Conservation (phyloP, 2,113 vertebrate genomes). For the Leuciscus idus region DNA sequence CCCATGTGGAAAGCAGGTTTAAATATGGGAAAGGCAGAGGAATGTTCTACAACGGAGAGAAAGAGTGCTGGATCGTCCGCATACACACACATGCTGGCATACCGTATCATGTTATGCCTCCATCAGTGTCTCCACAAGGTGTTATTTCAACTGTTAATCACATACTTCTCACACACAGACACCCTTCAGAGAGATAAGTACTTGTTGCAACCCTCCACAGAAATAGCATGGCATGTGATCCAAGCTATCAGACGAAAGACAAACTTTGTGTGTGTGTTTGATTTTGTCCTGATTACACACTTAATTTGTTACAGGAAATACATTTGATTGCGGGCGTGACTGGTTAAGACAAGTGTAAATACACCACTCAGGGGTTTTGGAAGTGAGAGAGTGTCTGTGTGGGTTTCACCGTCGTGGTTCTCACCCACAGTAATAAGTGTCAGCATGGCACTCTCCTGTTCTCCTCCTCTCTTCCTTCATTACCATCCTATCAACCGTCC, state of each 20-base stretch:
- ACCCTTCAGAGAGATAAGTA: conserved; percentile 11
- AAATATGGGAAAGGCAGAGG: neutral
- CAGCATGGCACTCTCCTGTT: conserved; percentile 46
- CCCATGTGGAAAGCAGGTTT: neutral
- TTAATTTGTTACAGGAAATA: conserved; percentile 24
- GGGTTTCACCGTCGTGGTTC: conserved; percentile 25
- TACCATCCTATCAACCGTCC: conserved; percentile 47
- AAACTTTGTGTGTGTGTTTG: conserved; percentile 24
- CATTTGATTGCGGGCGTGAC: conserved; percentile 29
- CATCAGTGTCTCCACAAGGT: conserved; percentile 35
- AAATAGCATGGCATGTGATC: conserved; percentile 18
- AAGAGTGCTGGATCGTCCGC: neutral
- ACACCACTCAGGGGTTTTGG: neutral
- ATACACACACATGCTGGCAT: neutral
- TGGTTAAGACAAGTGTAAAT: neutral
- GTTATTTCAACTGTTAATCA: conserved; percentile 46
- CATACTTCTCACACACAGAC: conserved; percentile 32
- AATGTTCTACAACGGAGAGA: neutral
- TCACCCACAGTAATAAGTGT: conserved; percentile 58
- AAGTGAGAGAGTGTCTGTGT: conserved; percentile 24
- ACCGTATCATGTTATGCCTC: neutral
- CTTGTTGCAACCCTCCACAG: conserved; percentile 22
- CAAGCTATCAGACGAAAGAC: conserved; percentile 11
- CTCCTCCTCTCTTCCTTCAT: conserved; percentile 40
- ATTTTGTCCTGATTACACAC: neutral